Conservation (phyloP, 2,888 invertebrate species). For the Girardia tigrina region DNA sequence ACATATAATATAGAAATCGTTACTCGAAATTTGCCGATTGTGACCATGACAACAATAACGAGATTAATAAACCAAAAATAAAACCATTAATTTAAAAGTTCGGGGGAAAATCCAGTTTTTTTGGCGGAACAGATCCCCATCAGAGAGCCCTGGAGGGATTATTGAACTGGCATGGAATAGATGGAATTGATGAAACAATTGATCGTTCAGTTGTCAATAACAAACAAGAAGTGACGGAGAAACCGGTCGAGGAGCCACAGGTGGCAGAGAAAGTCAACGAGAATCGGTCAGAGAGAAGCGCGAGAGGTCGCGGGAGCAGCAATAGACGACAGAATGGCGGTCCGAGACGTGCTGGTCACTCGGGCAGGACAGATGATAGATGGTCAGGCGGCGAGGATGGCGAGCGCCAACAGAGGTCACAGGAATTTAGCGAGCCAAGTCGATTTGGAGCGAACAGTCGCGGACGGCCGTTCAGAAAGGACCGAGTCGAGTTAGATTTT, state of each 20-base stretch:
- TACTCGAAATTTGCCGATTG: too few species aligned
- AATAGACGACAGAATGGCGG: slow-evolving; percentile 5
- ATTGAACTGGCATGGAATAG: too few species aligned
- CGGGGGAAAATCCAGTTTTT: too few species aligned
- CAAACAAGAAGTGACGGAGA: neutral
- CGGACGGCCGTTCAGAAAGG: neutral
- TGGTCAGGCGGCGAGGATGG: neutral
- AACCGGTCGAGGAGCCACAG: neutral
- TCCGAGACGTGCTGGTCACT: neutral
- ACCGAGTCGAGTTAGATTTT: neutral
- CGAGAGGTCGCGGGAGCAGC: neutral
- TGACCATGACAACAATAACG: too few species aligned
- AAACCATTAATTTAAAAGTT: too few species aligned
- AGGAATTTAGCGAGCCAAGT: neutral
- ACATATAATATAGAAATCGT: too few species aligned
- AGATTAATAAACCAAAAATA: too few species aligned
- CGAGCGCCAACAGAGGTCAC: neutral
- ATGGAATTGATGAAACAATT: too few species aligned
- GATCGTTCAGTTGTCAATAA: neutral
- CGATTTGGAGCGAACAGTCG: slow-evolving; percentile 1
- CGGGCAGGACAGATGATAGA: neutral
- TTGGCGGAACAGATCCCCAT: too few species aligned
- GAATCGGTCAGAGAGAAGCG: neutral
- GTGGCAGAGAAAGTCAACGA: neutral
- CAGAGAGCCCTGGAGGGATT: too few species aligned